These are phyloP conservation scores for Norana najaformis DNA, from an alignment of 2,888 invertebrate species.

Conservation along the genomic window DNA sequence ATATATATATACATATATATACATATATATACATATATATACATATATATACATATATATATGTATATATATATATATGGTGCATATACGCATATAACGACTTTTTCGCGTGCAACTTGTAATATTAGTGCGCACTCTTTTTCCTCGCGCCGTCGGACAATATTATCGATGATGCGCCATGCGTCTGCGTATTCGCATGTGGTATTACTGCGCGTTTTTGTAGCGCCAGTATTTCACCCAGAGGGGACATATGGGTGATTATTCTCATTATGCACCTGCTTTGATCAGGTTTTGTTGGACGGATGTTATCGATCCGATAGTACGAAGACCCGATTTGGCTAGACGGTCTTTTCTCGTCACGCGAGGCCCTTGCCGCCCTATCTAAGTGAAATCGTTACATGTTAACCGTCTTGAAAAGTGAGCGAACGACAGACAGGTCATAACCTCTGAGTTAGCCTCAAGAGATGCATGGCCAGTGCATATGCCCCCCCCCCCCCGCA, in stretches of 20 bases:
- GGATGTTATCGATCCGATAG: background rate
- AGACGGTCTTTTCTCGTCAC: background rate
- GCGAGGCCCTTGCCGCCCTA: background rate
- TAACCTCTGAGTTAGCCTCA: background rate
- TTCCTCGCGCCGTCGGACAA: background rate
- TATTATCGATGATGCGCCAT: conserved; percentile 6
- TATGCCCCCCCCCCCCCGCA: background rate
- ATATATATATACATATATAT: background rate
- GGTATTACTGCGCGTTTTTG: background rate
- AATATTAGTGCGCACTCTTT: background rate
- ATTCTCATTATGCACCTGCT: conserved; percentile 13
- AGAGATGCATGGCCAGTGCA: background rate
- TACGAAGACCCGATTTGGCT: background rate
- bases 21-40: background rate
- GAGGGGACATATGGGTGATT: background rate
- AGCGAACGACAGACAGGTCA: background rate
- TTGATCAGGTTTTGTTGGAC: background rate
- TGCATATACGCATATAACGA: conserved; percentile 1
- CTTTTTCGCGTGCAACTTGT: background rate
- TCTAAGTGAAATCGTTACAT: background rate
- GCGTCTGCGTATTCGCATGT: background rate
- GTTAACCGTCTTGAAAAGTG: background rate
- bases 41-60: too few species aligned
- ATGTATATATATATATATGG: too few species aligned
- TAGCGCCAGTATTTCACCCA: background rate